Conservation (phyloP, 2,888 invertebrate genomes). For the Plusia festucae region DNA sequence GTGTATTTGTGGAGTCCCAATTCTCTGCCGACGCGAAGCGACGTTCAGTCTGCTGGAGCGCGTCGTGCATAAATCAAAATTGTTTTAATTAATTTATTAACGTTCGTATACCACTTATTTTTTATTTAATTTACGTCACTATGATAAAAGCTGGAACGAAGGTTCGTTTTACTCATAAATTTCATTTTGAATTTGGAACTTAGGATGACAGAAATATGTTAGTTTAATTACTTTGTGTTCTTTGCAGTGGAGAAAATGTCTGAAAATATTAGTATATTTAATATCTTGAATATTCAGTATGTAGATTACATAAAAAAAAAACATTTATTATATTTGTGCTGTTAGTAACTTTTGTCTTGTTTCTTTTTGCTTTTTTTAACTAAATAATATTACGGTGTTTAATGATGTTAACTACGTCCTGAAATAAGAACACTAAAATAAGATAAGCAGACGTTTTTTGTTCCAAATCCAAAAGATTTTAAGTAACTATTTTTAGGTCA, state of each 20-base stretch:
- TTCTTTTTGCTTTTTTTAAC: not conserved
- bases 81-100: conserved; percentile 43
- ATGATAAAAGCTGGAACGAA: conserved; percentile 20
- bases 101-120: conserved; percentile 25
- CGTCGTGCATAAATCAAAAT: conserved; percentile 42
- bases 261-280: not conserved
- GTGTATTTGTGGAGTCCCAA: not conserved
- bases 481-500: not conserved
- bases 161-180: conserved; percentile 7
- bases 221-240: conserved; percentile 6
- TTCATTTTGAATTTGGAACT: conserved; percentile 22
- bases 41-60: conserved; percentile 12
- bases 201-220: conserved; percentile 11
- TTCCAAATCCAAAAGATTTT: not conserved
- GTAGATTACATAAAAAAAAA: too few species aligned
- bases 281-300: not conserved
- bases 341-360: not conserved
- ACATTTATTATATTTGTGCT: too few species aligned
- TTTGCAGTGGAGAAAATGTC: conserved; percentile 21
- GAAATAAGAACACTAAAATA: too few species aligned
- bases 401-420: too few species aligned
- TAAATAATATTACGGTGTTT: not conserved
- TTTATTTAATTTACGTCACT: conserved; percentile 21
- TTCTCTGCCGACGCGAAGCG: not conserved
- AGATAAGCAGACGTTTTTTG: too few species aligned